Evolutionary conservation across 2,113 vertebrate genomes (phyloP).

Genomic region (Alligator mississippiensis): DNA sequence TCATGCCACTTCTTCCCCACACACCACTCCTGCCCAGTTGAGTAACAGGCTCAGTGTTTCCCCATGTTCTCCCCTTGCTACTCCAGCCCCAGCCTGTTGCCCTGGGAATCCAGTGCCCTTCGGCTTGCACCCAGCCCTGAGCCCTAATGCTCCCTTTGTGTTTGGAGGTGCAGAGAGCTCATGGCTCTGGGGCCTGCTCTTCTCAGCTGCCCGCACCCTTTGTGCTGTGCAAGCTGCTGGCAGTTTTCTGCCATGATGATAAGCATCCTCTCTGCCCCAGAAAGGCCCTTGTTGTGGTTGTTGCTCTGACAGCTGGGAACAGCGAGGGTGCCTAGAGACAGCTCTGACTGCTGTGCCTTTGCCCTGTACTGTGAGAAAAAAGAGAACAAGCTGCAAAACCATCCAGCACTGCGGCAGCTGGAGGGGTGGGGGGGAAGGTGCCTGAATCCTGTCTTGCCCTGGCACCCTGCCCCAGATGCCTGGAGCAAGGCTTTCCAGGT

Average conservation of each 20-base stretch:
- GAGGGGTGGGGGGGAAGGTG: rapidly evolving
- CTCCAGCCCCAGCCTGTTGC: rapidly evolving
- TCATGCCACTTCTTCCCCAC: neutral
- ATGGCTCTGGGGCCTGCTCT: neutral
- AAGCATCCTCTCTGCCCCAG: neutral
- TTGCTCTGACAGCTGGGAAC: neutral
- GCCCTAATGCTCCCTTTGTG: neutral
- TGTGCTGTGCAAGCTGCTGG: rapidly evolving
- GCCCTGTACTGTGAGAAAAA: neutral
- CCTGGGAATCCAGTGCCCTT: neutral
- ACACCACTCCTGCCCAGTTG: neutral
- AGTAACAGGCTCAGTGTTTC: neutral
- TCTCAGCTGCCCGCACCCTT: rapidly evolving
- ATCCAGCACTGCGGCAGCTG: rapidly evolving
- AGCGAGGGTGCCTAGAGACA: neutral
- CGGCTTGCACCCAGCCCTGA: neutral
- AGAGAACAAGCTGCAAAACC: neutral
- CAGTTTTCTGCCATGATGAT: neutral
- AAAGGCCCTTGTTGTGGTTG: neutral
- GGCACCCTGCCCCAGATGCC: neutral
- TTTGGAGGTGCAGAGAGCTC: neutral
- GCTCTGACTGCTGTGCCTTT: neutral
- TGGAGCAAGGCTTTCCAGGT: neutral
- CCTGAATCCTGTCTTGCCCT: neutral
- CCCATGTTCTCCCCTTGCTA: neutral